phyloP scores from a whole-genome alignment of 2,888 invertebrate species.

The Hyposoter dolosus region DNA sequence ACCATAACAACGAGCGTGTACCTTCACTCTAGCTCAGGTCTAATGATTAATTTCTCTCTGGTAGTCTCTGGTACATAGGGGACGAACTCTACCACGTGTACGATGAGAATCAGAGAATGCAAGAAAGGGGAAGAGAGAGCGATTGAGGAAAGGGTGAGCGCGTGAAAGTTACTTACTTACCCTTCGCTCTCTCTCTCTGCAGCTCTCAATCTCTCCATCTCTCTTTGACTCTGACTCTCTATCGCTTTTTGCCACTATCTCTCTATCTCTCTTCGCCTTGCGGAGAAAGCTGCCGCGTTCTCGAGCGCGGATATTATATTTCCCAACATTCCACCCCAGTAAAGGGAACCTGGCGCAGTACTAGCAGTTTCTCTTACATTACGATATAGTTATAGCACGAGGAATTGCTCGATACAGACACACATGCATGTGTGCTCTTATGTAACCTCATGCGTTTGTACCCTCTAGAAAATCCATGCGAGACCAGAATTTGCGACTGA shows the following conservation, averaged over 20 bases:
- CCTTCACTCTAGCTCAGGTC: slow-evolving; percentile 36
- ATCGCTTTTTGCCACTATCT: slow-evolving; percentile 1
- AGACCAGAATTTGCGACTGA: slow-evolving; percentile 51
- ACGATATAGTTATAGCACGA: neutral
- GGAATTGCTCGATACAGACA: neutral
- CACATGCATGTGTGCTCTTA: neutral
- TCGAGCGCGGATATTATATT: slow-evolving; percentile 63
- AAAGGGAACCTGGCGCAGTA: slow-evolving; percentile 42
- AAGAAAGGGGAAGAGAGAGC: neutral
- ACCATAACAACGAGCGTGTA: slow-evolving; percentile 23
- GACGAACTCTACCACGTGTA: slow-evolving; percentile 39
- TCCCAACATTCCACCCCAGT: slow-evolving; percentile 53
- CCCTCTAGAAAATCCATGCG: slow-evolving; percentile 48
- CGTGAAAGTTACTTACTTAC: slow-evolving; percentile 53
- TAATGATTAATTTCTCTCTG: slow-evolving; percentile 64
- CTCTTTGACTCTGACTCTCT: slow-evolving; percentile 3
- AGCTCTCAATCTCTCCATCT: slow-evolving; percentile 18
- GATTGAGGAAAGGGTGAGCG: slow-evolving; percentile 18
- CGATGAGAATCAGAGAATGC: slow-evolving; percentile 8
- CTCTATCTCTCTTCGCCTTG: slow-evolving; percentile 23
- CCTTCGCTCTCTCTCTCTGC: slow-evolving; percentile 4
- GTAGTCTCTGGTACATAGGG: slow-evolving; percentile 40
- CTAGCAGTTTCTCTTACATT: slow-evolving; percentile 38
- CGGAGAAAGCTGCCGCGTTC: slow-evolving; percentile 28
- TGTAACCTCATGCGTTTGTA: slow-evolving; percentile 44